Evolutionary conservation across 2,888 invertebrate genomes (phyloP), one percentile per base, ranked within the genome.

Genomic region (Eupithecia subumbrata): DNA sequence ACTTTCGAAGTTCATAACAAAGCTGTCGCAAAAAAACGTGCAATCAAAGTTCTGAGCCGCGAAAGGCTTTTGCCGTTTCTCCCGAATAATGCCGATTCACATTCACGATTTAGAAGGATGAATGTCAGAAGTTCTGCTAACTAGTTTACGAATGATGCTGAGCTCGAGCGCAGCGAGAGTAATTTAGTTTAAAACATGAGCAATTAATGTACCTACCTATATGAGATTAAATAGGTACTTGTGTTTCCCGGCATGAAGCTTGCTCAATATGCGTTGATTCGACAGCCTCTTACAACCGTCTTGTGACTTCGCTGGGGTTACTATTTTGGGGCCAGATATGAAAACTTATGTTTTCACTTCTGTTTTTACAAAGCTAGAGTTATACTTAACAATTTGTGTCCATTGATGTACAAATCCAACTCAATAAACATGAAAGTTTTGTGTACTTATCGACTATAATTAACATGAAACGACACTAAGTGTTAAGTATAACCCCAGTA

Each of bases 301-400:
- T 84, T 87, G 85, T 85, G 89, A 93, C 88, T 90, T 94, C 95
- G 95, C 94, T 93, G 93, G 90, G 94, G 90, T 93, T 91, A 93
- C 93, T 92, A 89, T 89, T 81, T 82, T 81, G 81, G 78, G 77
- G 76, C 84, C 83, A 82, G 84, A 87, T 84, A 84, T 86, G 84
- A 85, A 86, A 78, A 81, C 79, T 78, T 79, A 74, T 76, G 52
- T 73, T 81, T 79, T 76, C 78, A 70, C 73, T 64, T 77, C 78
- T 75, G 71, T 72, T 48, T 48, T 72, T 16, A 25, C 67, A 73
- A 75, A 71, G 67, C 70, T 72, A 11, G 12, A 72, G 70, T 69
- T 74, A 69, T 60, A 72, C 69, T 14, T 40, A 14, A 76, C 3
- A 69, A 60, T 69, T 30, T 45, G 60, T 72, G 66, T 72, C 48